Conservation (phyloP, 2,113 vertebrate genomes). For the Sebastes fasciatus region DNA sequence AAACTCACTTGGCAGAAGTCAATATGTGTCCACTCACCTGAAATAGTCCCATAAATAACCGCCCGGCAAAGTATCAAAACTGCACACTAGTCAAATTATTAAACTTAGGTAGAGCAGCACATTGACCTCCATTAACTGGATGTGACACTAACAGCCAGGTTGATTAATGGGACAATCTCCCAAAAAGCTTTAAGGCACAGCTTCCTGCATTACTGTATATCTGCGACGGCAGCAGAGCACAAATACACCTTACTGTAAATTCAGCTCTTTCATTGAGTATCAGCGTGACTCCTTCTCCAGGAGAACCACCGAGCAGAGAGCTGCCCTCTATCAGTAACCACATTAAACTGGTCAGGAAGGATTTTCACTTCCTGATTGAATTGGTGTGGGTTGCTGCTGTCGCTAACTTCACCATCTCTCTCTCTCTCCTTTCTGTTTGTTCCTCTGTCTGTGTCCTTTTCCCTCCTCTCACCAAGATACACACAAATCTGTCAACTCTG, state of each 20-base stretch:
- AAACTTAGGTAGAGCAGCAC: not conserved
- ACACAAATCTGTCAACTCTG: slow-evolving; percentile 10
- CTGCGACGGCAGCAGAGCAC: too few species aligned
- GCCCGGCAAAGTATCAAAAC: too few species aligned
- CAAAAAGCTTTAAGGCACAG: not conserved
- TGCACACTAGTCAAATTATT: too few species aligned
- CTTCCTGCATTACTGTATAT: too few species aligned
- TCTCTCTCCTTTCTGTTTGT: slow-evolving; percentile 22
- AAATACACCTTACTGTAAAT: not conserved
- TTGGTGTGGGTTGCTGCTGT: slow-evolving; percentile 52
- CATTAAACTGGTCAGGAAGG: slow-evolving; percentile 50
- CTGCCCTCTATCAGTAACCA: slow-evolving; percentile 37
- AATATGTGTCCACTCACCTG: too few species aligned
- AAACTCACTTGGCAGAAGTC: too few species aligned
- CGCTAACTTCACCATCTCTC: slow-evolving; percentile 16
- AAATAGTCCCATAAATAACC: too few species aligned
- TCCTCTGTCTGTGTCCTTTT: not conserved
- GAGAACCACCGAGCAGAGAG: slow-evolving; percentile 9
- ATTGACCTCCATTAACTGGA: not conserved
- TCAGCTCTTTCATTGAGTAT: not conserved
- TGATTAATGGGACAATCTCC: slow-evolving; percentile 3
- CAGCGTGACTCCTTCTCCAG: not conserved
- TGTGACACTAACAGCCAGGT: not conserved
- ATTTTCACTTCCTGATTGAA: slow-evolving; percentile 65
- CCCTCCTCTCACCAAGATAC: not conserved